A percentile compares a stretch with the other conserved stretches of the same genome.
phyloP scores from a whole-genome alignment of 1,140 invertebrate genomes.

The Zaprionus davidi region DNA sequence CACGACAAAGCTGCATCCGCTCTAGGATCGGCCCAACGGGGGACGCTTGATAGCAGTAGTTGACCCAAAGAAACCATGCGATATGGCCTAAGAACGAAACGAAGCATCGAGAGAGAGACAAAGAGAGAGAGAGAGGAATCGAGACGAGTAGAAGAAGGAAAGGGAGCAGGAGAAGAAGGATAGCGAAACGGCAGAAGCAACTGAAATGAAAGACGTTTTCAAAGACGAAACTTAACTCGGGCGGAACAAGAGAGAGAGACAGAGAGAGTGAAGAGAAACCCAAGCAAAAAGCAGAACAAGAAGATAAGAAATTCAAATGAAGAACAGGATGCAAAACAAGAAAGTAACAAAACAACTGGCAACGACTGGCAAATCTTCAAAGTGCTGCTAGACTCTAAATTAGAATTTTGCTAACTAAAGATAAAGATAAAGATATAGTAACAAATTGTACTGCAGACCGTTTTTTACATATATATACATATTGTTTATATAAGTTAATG shows the following conservation, averaged over 20 bases:
- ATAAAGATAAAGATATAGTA: slow-evolving; percentile 25
- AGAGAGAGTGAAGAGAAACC: neutral
- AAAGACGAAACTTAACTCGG: slow-evolving; percentile 65
- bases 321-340: neutral
- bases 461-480: slow-evolving; percentile 33
- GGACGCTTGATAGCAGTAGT: slow-evolving; percentile 55
- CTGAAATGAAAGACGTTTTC: slow-evolving; percentile 78
- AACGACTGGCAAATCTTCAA: slow-evolving; percentile 78
- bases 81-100: slow-evolving; percentile 43
- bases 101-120: neutral
- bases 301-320: neutral
- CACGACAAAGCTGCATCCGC: slow-evolving; percentile 83
- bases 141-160: slow-evolving; percentile 11
- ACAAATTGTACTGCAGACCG: slow-evolving; percentile 58
- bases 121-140: neutral
- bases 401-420: slow-evolving; percentile 68
- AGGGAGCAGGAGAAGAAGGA: slow-evolving; percentile 30
- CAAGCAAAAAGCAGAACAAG: slow-evolving; percentile 9
- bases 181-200: slow-evolving; percentile 30
- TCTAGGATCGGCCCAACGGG: slow-evolving; percentile 80
- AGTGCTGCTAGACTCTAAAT: slow-evolving; percentile 77
- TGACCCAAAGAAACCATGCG: slow-evolving; percentile 49
- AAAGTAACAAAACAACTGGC: slow-evolving; percentile 65
- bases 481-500: slow-evolving; percentile 69
- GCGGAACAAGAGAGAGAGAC: slow-evolving; percentile 16